Conservation (phyloP, 2,113 vertebrate genomes). For the Craseonycteris thonglongyai region DNA sequence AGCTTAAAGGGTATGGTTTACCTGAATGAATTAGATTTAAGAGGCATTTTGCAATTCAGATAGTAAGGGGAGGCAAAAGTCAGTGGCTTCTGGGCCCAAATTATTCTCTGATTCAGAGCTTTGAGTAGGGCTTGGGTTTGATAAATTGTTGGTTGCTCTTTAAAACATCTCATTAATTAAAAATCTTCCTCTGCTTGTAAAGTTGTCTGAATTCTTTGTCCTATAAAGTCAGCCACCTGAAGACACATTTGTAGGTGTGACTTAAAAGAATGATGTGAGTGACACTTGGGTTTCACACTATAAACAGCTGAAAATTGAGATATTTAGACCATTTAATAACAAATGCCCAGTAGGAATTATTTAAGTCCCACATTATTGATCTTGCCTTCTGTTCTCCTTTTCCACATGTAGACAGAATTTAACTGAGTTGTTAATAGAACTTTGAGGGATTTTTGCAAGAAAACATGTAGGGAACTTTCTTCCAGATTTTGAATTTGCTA, state of each 20-base stretch:
- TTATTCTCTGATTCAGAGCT: neutral
- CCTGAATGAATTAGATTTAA: slow-evolving; percentile 34
- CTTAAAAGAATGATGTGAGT: neutral
- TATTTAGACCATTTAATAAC: neutral
- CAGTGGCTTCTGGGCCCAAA: neutral
- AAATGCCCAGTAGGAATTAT: neutral
- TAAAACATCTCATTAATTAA: neutral
- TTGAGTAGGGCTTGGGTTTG: neutral
- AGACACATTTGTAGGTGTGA: neutral
- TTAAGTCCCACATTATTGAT: neutral
- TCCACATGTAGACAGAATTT: neutral
- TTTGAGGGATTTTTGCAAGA: slow-evolving; percentile 38
- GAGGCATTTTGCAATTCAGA: slow-evolving; percentile 46
- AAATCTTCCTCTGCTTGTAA: neutral
- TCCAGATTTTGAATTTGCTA: slow-evolving; percentile 43
- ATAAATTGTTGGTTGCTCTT: neutral
- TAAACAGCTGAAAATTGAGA: neutral
- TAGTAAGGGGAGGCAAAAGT: slow-evolving; percentile 41
- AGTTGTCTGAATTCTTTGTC: neutral
- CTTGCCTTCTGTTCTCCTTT: neutral
- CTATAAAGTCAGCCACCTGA: neutral
- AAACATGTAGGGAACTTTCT: slow-evolving; percentile 25
- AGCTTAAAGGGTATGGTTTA: slow-evolving; percentile 48
- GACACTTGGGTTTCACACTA: neutral
- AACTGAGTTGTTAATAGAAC: slow-evolving; percentile 26